A percentile compares a stretch with the other conserved stretches of the same genome.
phyloP scores from a whole-genome alignment of 1,140 invertebrate species.

The Propsilocerus akamusi region DNA sequence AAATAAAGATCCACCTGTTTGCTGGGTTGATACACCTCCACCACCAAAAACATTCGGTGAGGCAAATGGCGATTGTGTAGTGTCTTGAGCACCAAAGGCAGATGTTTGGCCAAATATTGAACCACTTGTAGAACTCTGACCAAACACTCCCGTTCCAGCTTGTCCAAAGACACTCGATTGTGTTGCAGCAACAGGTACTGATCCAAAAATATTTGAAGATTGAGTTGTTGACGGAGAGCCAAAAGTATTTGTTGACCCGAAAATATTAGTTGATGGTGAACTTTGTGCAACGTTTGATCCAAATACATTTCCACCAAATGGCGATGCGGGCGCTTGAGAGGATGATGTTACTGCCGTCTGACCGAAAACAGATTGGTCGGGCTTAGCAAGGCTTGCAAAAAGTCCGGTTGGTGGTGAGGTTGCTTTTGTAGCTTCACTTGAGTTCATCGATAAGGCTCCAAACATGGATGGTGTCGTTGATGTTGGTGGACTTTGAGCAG shows the following conservation, averaged over 20 bases:
- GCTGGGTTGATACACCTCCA: background rate
- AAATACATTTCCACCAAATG: slow-evolving; percentile 12
- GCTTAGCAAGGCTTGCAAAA: slow-evolving; percentile 14
- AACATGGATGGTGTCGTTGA: background rate
- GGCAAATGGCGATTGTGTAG: background rate
- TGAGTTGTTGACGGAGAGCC: background rate
- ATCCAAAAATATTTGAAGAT: background rate
- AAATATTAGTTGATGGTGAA: background rate
- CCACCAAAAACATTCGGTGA: background rate
- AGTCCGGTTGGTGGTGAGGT: background rate
- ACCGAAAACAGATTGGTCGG: slow-evolving; percentile 17
- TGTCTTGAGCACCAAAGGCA: too few species aligned
- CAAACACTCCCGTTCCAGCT: background rate
- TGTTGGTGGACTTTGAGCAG: background rate
- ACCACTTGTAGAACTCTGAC: background rate
- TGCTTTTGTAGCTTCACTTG: background rate
- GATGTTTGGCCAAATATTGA: background rate
- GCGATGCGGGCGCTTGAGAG: slow-evolving; percentile 7
- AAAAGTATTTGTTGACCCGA: background rate
- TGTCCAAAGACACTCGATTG: background rate
- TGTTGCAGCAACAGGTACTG: background rate
- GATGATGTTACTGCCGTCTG: background rate
- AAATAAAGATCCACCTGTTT: background rate
- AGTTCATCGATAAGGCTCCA: background rate
- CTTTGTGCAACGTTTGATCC: slow-evolving; percentile 10